These are phyloP conservation scores for Oreamnos americanus DNA, from an alignment of 2,113 vertebrate species.

Conservation along the genomic window DNA sequence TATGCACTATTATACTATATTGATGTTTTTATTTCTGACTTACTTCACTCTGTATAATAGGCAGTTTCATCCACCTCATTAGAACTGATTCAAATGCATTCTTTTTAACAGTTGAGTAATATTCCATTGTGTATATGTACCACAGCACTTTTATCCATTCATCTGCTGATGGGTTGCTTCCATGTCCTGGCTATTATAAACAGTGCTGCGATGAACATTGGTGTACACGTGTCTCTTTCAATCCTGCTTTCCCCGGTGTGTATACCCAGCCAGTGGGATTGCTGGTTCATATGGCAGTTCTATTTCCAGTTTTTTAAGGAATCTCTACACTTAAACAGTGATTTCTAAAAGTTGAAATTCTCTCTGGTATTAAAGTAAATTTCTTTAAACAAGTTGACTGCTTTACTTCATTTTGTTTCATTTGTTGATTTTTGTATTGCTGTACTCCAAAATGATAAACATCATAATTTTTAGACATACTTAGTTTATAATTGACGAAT, in stretches of 20 bases:
- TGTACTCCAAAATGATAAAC: neutral
- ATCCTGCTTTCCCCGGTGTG: rapidly evolving
- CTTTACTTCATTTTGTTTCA: neutral
- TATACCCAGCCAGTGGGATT: neutral
- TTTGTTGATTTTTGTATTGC: neutral
- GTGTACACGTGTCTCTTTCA: neutral
- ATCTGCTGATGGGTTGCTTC: rapidly evolving
- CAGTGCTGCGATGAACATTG: neutral
- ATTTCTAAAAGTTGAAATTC: neutral
- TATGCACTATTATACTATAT: neutral
- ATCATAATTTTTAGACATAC: neutral
- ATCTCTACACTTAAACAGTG: neutral
- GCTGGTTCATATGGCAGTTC: neutral
- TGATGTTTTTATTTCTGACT: neutral
- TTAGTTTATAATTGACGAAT: neutral
- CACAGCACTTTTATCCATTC: neutral
- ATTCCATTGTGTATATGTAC: neutral
- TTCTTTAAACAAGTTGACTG: neutral
- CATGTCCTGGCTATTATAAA: neutral
- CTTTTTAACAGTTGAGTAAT: neutral
- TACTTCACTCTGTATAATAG: neutral
- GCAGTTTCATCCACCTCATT: neutral
- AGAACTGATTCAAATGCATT: neutral
- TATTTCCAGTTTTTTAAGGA: neutral
- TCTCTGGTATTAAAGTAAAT: neutral